A percentile compares a stretch with the other conserved stretches of the same genome.
These are phyloP conservation scores for Penaeus chinensis DNA, from an alignment of 1,140 invertebrate genomes.

Conservation along the genomic window DNA sequence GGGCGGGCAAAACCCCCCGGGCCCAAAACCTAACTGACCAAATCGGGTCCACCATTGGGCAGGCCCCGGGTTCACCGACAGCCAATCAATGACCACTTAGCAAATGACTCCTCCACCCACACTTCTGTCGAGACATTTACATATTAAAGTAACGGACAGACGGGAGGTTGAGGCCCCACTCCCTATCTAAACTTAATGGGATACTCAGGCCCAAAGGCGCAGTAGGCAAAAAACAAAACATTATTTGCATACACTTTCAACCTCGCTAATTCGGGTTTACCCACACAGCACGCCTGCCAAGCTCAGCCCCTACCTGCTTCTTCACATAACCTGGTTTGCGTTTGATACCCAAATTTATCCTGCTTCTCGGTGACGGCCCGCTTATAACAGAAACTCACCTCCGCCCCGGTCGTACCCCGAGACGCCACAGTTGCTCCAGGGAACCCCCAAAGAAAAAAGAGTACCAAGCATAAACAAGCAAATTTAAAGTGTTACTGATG, in stretches of 20 bases:
- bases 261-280: slow-evolving; percentile 55
- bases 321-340: background rate
- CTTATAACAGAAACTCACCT: background rate
- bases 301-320: background rate
- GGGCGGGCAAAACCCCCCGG: slow-evolving; percentile 57
- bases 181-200: slow-evolving; percentile 56
- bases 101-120: slow-evolving; percentile 57
- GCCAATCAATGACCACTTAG: slow-evolving; percentile 61
- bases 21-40: slow-evolving; percentile 51
- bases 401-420: too few relatives aligned
- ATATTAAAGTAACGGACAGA: slow-evolving; percentile 60
- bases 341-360: background rate
- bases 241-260: slow-evolving; percentile 55
- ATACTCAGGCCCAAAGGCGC: slow-evolving; percentile 47
- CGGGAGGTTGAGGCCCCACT: slow-evolving; percentile 48
- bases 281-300: background rate
- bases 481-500: too few relatives aligned
- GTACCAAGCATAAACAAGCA: too few relatives aligned
- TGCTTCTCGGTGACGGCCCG: background rate
- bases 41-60: slow-evolving; percentile 51
- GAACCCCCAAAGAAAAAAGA: too few relatives aligned
- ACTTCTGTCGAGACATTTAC: slow-evolving; percentile 57
- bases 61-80: slow-evolving; percentile 57
- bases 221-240: slow-evolving; percentile 56
- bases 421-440: too few relatives aligned